Conservation (phyloP, 2,888 invertebrate species). For the Zelleria hepariella region DNA sequence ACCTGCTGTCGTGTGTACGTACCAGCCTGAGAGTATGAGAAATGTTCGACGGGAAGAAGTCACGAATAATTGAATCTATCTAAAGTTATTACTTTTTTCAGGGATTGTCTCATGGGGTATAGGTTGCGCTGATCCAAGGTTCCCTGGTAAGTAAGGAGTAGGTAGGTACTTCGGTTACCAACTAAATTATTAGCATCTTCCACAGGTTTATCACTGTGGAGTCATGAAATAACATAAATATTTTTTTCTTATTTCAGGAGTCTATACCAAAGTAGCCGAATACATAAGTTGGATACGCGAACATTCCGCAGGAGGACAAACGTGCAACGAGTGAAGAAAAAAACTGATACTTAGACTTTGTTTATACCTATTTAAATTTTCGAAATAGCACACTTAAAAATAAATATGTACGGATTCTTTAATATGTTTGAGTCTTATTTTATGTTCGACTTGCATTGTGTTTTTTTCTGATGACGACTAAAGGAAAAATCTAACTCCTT, state of each 20-base stretch:
- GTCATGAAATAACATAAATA: neutral
- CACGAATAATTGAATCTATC: neutral
- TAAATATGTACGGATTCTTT: no score
- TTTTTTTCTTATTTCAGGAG: constrained; percentile 41
- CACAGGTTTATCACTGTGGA: no score
- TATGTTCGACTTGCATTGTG: no score
- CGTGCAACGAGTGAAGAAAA: constrained; percentile 35
- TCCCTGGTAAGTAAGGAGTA: constrained; percentile 61
- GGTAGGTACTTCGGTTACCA: no score
- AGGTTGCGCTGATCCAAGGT: constrained; percentile 73
- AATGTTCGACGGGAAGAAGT: no score
- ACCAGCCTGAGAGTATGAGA: no score
- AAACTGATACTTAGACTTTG: neutral
- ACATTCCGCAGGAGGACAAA: constrained; percentile 38
- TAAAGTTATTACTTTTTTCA: constrained; percentile 27
- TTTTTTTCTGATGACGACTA: no score
- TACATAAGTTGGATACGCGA: constrained; percentile 68
- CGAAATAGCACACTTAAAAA: no score
- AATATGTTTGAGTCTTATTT: no score
- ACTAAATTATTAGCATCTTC: no score
- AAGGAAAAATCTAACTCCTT: no score
- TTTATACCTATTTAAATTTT: neutral
- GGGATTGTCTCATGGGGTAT: constrained; percentile 78
- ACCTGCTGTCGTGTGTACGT: no score
- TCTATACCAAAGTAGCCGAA: constrained; percentile 74